A percentile compares a stretch with the other conserved stretches of the same genome.
Conservation (phyloP, 2,888 invertebrate species). For the Drosophila suboccidentalis region DNA sequence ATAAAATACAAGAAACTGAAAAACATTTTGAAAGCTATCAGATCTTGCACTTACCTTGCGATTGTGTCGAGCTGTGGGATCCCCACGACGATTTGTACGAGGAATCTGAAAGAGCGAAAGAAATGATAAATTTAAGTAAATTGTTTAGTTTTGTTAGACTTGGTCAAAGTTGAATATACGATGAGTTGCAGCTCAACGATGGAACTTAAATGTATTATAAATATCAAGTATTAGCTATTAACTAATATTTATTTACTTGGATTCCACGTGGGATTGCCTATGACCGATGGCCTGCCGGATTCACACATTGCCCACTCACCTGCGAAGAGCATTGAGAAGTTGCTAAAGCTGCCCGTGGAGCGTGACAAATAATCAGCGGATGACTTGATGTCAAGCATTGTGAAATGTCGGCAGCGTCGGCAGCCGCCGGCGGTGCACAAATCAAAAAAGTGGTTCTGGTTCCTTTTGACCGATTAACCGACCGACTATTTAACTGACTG, state of each 20-base stretch:
- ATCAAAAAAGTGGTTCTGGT: slow-evolving; percentile 11
- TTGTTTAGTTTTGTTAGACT: background rate
- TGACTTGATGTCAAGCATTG: slow-evolving; percentile 96
- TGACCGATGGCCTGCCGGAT: slow-evolving; percentile 72
- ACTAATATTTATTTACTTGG: slow-evolving; percentile 69
- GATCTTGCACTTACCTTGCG: slow-evolving; percentile 90
- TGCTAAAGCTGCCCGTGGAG: slow-evolving; percentile 94
- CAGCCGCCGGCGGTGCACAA: slow-evolving; percentile 73
- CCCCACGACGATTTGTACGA: slow-evolving; percentile 95
- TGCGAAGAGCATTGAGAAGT: slow-evolving; percentile 97
- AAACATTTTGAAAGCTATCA: background rate
- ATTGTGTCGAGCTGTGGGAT: slow-evolving; percentile 91
- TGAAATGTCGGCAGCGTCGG: slow-evolving; percentile 66
- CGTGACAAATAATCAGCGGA: slow-evolving; percentile 96
- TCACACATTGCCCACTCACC: slow-evolving; percentile 87
- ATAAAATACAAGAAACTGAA: too few relatives aligned
- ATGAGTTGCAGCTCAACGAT: slow-evolving; percentile 11
- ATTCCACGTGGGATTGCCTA: slow-evolving; percentile 74
- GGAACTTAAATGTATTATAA: slow-evolving; percentile 33
- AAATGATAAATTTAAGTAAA: slow-evolving; percentile 24
- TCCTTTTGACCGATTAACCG: background rate
- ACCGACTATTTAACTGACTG: background rate
- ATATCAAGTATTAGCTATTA: slow-evolving; percentile 34
- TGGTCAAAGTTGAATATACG: background rate
- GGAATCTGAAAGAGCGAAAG: slow-evolving; percentile 89